Evolutionary conservation across 2,797 vertebrate genomes (phyloP), one percentile per base, ranked within the genome.

Genomic region (Eurystomus glaucurus): DNA sequence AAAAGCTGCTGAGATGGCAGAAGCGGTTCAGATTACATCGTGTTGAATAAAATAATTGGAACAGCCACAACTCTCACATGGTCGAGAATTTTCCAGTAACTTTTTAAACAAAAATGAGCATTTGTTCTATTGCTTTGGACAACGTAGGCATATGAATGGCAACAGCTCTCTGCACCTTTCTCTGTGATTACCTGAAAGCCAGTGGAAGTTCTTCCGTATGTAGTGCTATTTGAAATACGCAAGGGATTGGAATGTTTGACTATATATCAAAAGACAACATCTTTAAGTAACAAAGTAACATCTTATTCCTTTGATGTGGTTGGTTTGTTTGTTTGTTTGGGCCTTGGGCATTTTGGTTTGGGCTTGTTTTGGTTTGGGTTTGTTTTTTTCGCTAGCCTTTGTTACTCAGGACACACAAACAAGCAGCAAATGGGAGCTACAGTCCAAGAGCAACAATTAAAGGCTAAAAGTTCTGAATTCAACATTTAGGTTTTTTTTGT

Each of bases 1-100:
- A 69, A 74, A 86, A 74, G 14, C 35, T 66, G 39, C 83, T 77
- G 41, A 76, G 50, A 46, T 72, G 35, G 35, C 60, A 48, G 39
- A 7, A 64, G 11, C 25, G 14, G 25, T 75, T 65, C 66, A 33
- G 66, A 69, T 82, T 54, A 77, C 54, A 41, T 19, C 4, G 3
- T 8, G 29, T 6, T 52, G 50, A 54, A 33, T 39, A 50, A 72
- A 55, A n/a, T n/a, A 51, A 62, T 62, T 26, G 21, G 55, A 51
- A 64, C 0, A 2, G 22, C 28, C 28, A 9, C 14, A 60, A 39
- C 19, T 28, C 33, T 23, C 33, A 20, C 3, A 2, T 33, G 14
- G 4, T 9, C 46, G 39, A 48, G 31, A 41, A 50, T 41, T 80
- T 85, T 75, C 41, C 15, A 8, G 75, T 19, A 66, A 10, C 29